Conservation (phyloP, 2,113 vertebrate genomes). For the Petrocephalus zakoni region DNA sequence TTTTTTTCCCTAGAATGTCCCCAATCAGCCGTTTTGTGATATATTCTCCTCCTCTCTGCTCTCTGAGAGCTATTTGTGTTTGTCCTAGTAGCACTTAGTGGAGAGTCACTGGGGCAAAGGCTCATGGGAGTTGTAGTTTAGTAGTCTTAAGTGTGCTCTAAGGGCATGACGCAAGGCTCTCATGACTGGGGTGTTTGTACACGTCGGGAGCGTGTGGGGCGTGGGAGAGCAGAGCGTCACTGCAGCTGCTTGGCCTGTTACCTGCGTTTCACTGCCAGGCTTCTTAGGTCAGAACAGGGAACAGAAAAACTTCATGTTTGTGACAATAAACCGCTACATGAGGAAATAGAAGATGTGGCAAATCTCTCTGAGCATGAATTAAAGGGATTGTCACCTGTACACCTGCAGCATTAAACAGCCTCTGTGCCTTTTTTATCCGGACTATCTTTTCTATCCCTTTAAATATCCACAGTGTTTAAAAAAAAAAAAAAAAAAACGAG, state of each 20-base stretch:
- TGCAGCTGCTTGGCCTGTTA: not conserved
- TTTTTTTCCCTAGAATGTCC: not conserved
- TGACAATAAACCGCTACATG: not conserved
- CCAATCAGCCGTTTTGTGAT: not conserved
- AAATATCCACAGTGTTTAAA: not conserved
- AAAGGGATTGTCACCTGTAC: not conserved
- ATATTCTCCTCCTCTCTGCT: not conserved
- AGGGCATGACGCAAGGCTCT: slow-evolving; percentile 10
- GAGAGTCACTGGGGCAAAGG: slow-evolving; percentile 8
- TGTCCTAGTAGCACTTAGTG: slow-evolving; percentile 7
- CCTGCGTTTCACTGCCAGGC: not conserved
- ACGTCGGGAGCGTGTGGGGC: not conserved
- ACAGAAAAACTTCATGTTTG: not conserved
- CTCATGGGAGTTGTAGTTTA: slow-evolving; percentile 23
- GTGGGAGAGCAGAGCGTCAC: not conserved
- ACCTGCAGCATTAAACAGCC: not conserved
- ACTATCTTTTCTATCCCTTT: not conserved
- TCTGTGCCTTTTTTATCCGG: not conserved
- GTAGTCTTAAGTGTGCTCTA: not conserved
- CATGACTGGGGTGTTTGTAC: not conserved
- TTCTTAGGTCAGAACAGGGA: not conserved
- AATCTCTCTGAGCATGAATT: not conserved
- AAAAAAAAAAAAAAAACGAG: not conserved
- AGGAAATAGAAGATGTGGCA: not conserved
- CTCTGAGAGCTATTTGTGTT: not conserved